A percentile compares a stretch with the other conserved stretches of the same genome.
phyloP scores from a whole-genome alignment of 2,797 vertebrate genomes.

The Coreius guichenoti region DNA sequence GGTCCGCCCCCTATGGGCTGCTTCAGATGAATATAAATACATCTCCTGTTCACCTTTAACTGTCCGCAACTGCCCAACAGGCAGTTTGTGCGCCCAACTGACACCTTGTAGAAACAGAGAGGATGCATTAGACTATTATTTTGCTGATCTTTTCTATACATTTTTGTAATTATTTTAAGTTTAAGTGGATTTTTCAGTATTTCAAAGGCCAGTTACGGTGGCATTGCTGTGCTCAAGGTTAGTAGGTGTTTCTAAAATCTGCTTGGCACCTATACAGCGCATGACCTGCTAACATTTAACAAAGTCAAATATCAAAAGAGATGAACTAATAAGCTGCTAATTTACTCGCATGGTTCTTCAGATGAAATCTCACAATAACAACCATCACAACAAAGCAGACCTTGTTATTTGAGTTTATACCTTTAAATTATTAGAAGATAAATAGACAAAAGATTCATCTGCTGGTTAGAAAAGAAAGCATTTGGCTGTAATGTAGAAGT shows the following conservation, averaged over 20 bases:
- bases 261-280: constrained; percentile 53
- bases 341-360: constrained; percentile 4
- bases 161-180: background rate
- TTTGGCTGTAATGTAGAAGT: background rate
- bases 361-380: background rate
- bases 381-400: background rate
- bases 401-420: background rate
- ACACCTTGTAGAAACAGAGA: constrained; percentile 53
- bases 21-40: constrained; percentile 78
- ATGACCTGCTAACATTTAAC: constrained; percentile 63
- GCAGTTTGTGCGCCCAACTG: constrained; percentile 69
- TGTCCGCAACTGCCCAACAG: constrained; percentile 71
- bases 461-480: background rate
- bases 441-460: background rate
- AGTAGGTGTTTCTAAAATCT: constrained; percentile 76
- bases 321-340: constrained; percentile 11
- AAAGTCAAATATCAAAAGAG: constrained; percentile 44
- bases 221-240: constrained; percentile 78
- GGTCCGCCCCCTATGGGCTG: constrained; percentile 36
- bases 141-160: background rate
- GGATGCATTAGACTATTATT: constrained; percentile 52
- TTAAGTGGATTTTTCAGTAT: constrained; percentile 37
- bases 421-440: background rate
- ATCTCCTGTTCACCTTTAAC: constrained; percentile 73
- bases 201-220: constrained; percentile 14